Base-by-base conservation (phyloP, 2,113 vertebrate genomes). In the Ctenomys sociabilis region DNA sequence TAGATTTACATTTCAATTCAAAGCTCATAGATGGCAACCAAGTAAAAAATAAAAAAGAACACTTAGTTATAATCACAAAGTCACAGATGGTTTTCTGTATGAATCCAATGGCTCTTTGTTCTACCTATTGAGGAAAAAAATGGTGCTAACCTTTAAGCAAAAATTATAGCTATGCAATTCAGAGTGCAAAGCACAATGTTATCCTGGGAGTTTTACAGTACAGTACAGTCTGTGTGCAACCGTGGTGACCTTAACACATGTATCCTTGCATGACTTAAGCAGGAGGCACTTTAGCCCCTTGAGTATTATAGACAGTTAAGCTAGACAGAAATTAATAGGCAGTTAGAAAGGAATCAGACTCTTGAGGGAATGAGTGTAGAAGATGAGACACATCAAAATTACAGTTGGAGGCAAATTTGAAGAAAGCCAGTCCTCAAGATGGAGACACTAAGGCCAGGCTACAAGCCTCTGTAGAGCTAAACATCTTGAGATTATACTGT, bases 1-100 rank as follows among this genome's bases (percentile, higher is more conserved):
- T 35, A 95, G 26, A 86, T 63, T 85, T 93, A 81, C 35, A 84
- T 93, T 93, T 95, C 78, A 90, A 81, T 90, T 95, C 82, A 96
- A 35, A 61, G 52, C 81, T 59, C 35, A 84, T 3, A 63, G 28
- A 88, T 57, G 28, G 43, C 43, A 95, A 92, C 16, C 73, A 93
- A 93, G 63, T 85, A 88, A 93, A 88, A 95, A 96, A 78, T 68
- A 82, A 95, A 68, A 90, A 80, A 81, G 82, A 95, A 88, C 43
- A 52, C 57, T 63, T 64, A 87, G 90, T 90, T 91, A 75, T 85
- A 97, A 94, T 88, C 57, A 88, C 32, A 54, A 64, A 70, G 43
- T 88, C 91, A 93, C 26, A 93, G 54, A 83, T 70, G n/a, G 35
- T 93, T 43, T 84, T 94, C 40, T 86, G 54, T 0, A 96, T 30